phyloP scores from a whole-genome alignment of 2,797 vertebrate species.

The Sylvilagus floridanus region DNA sequence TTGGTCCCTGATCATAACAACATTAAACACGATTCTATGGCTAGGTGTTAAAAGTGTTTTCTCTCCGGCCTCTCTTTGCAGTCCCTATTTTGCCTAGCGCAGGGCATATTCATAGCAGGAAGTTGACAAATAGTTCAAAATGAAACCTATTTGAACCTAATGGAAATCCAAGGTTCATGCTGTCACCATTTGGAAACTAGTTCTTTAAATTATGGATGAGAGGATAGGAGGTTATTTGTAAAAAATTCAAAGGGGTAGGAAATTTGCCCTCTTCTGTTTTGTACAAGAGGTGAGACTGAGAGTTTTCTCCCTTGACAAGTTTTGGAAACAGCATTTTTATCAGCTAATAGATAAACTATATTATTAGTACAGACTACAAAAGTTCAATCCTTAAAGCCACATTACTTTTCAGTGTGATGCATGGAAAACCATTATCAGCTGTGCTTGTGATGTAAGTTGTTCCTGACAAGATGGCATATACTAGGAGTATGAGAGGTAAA shows the following conservation, averaged over 20 bases:
- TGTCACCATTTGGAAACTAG: neutral
- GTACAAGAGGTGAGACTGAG: neutral
- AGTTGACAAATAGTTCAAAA: conserved; percentile 1
- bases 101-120: neutral
- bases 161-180: neutral
- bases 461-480: neutral
- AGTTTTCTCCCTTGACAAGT: neutral
- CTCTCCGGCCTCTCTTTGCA: neutral
- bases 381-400: conserved; percentile 26
- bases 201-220: neutral
- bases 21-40: neutral
- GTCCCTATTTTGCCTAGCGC: neutral
- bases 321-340: conserved; percentile 6
- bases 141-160: neutral
- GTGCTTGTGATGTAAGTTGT: neutral
- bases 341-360: neutral
- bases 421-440: neutral
- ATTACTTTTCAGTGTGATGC: neutral
- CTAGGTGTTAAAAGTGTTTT: neutral
- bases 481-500: neutral
- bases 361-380: neutral
- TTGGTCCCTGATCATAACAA: neutral
- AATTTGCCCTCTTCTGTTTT: neutral
- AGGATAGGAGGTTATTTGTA: neutral
- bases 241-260: neutral